A percentile compares a stretch with the other conserved stretches of the same genome.
These are phyloP conservation scores for Myotis myotis DNA, from an alignment of 2,797 vertebrate genomes.

Conservation along the genomic window DNA sequence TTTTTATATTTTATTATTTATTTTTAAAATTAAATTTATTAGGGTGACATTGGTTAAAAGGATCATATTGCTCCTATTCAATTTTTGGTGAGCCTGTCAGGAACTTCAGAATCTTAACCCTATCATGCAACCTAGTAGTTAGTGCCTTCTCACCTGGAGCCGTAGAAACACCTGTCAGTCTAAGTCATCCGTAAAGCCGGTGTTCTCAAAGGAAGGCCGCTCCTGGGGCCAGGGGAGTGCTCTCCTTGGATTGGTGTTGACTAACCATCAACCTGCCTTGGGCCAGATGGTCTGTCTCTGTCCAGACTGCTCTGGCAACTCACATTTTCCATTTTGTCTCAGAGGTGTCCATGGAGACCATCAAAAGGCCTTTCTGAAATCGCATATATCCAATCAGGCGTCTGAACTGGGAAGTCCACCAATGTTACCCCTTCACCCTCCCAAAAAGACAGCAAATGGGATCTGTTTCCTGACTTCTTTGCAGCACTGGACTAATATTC, in stretches of 20 bases:
- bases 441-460: neutral
- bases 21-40: too few species aligned
- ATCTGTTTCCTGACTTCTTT: neutral
- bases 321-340: neutral
- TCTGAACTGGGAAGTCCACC: neutral
- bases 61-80: too few species aligned
- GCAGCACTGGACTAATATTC: accelerated
- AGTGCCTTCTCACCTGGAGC: too few species aligned
- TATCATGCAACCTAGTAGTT: accelerated
- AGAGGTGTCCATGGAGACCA: neutral
- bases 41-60: too few species aligned
- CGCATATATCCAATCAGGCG: too few species aligned
- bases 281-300: neutral
- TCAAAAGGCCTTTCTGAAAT: neutral
- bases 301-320: neutral
- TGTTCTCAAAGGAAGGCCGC: neutral
- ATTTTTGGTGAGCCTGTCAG: neutral
- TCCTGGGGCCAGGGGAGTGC: neutral
- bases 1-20: too few species aligned
- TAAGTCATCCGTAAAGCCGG: accelerated
- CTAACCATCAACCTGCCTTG: accelerated
- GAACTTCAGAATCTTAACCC: neutral
- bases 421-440: too few species aligned
- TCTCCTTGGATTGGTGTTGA: neutral
- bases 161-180: accelerated